Conservation (phyloP, 1,140 invertebrate genomes). For the Anthonomus grandis region DNA sequence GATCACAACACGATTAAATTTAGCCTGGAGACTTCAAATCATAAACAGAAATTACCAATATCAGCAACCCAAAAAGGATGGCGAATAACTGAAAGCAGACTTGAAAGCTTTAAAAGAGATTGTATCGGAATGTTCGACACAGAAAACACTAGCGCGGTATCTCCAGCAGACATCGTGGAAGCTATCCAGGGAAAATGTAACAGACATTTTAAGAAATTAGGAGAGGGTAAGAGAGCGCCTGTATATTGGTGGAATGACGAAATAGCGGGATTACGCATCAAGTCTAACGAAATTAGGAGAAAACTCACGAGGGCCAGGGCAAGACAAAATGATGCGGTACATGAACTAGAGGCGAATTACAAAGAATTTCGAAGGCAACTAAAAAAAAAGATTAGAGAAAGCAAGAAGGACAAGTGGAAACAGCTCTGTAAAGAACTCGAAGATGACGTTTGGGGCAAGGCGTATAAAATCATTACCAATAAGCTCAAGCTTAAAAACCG, state of each 20-base stretch:
- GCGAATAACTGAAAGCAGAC: background rate
- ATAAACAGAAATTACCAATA: background rate
- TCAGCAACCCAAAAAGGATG: background rate
- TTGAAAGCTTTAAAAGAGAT: background rate
- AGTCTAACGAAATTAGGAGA: background rate
- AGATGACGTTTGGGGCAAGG: too few species aligned
- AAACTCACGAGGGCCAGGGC: too few species aligned
- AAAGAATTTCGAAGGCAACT: too few species aligned
- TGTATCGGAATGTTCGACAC: background rate
- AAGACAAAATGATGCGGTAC: too few species aligned
- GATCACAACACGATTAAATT: conserved; percentile 8
- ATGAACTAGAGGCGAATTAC: too few species aligned
- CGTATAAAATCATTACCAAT: too few species aligned
- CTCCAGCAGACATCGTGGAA: background rate
- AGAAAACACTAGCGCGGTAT: too few species aligned
- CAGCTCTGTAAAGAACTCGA: too few species aligned
- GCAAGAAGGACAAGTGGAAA: too few species aligned
- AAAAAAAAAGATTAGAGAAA: too few species aligned
- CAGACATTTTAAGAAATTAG: background rate
- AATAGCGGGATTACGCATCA: background rate
- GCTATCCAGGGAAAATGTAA: background rate
- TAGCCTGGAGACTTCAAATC: background rate
- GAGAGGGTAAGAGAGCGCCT: background rate
- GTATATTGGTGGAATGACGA: background rate
- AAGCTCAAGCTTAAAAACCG: too few species aligned